phyloP scores from a whole-genome alignment of 2,113 vertebrate genomes.

The Rostratula benghalensis region DNA sequence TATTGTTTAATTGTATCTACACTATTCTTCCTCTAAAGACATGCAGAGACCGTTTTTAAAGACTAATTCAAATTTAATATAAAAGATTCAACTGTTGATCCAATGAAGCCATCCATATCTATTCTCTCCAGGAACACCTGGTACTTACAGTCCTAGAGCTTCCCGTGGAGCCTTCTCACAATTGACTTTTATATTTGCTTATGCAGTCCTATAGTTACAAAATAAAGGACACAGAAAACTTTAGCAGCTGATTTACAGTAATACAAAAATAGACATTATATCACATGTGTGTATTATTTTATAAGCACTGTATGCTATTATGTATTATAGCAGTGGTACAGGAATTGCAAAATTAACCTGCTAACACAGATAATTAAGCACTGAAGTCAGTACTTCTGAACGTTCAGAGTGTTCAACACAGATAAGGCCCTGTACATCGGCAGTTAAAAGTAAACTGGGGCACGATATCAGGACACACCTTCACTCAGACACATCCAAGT shows the following conservation, averaged over 20 bases:
- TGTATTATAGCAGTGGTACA: neutral
- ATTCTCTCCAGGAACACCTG: neutral
- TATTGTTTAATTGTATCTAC: neutral
- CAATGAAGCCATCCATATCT: neutral
- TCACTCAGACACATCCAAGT: neutral
- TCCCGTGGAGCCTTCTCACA: neutral
- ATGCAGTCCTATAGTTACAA: neutral
- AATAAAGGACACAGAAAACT: neutral
- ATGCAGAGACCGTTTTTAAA: neutral
- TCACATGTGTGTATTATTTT: neutral
- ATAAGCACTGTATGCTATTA: neutral
- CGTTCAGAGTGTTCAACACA: accelerated
- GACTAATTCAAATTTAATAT: neutral
- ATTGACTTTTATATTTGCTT: neutral
- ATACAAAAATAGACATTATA: neutral
- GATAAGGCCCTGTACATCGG: neutral
- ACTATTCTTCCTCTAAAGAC: neutral
- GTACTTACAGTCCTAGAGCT: neutral
- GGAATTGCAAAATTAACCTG: neutral
- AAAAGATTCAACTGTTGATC: neutral
- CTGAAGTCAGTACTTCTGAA: neutral
- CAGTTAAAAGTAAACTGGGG: neutral
- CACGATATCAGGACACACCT: neutral
- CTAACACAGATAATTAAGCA: neutral
- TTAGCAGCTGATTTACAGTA: neutral